Evolutionary conservation across 37 sponge, comb jelly and placozoan species (phyloP), one percentile per base, ranked within the genome.

Genomic region (Oopsacas minuta): DNA sequence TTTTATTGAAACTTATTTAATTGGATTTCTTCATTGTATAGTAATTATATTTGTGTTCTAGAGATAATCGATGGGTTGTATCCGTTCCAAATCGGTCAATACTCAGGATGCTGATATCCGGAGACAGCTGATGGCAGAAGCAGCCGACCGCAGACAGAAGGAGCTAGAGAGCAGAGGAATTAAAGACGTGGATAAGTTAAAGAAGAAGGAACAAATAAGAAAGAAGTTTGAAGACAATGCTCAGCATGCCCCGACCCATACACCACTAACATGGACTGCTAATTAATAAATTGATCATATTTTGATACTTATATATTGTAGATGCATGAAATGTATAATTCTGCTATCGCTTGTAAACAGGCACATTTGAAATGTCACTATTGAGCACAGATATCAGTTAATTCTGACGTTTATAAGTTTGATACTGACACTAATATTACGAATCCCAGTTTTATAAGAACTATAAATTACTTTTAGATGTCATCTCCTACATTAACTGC

Each of bases 51-150:
- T n/a, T n/a, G n/a, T n/a, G n/a, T n/a, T n/a, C n/a, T n/a, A n/a
- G n/a, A n/a, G n/a, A n/a, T n/a, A n/a, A n/a, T n/a, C n/a, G n/a
- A 61, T 61, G 75, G 75, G 75, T 25, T 61, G 75, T 34, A 61
- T 61, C 22, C 22, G 28, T 7, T 61, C 75, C 20, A 61, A 61
- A 12, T 61, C 75, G 22, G 30, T 3, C 20, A 5, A 12, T 25
- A 7, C 75, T 34, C 20, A 3, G 22, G 75, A 61, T 12, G 32
- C 75, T 25, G 30, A 10, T 34, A n/a, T 34, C 75, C 20, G 30
- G 22, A 61, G 75, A n/a, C 28, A 61, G 30, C 75, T 61, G 20
- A 61, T 61, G 75, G 75, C 75, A 25, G 75, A 61, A 12, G 75
- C 75, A 10, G 75, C 75, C 28, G 75, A 61, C 28, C 7, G 75